Evolutionary conservation across 2,888 invertebrate genomes (phyloP).

Genomic region (Incurvaria masculella): DNA sequence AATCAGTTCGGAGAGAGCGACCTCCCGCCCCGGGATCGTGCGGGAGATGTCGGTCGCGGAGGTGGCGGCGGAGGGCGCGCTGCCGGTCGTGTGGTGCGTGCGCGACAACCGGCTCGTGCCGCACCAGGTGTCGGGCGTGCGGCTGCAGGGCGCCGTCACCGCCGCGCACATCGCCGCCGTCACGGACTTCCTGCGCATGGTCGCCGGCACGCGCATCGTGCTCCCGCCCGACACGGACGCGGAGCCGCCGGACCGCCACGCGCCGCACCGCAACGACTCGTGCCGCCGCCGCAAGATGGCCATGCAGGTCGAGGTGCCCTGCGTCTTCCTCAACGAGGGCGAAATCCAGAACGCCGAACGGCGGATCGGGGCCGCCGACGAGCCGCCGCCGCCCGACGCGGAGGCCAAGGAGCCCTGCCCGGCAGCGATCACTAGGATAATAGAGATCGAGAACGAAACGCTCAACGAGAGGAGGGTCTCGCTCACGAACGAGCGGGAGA

Average conservation of each 20-base stretch:
- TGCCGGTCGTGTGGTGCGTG: constrained; percentile 66
- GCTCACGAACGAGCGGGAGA: constrained; percentile 48
- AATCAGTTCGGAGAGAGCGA: neutral
- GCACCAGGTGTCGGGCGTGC: constrained; percentile 63
- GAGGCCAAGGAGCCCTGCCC: constrained; percentile 44
- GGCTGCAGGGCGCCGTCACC: constrained; percentile 62
- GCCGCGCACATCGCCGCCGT: constrained; percentile 65
- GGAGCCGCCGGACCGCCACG: constrained; percentile 43
- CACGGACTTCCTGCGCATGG: constrained; percentile 61
- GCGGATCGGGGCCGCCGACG: constrained; percentile 45
- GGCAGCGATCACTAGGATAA: constrained; percentile 49
- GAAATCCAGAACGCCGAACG: constrained; percentile 46
- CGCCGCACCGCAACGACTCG: constrained; percentile 42
- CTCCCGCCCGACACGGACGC: constrained; percentile 44
- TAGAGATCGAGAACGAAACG: constrained; percentile 52
- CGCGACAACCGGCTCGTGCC: constrained; percentile 67
- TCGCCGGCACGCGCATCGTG: constrained; percentile 61
- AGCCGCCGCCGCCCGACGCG: constrained; percentile 21
- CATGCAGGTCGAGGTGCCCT: constrained; percentile 54
- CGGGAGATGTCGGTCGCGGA: constrained; percentile 18
- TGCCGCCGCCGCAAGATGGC: constrained; percentile 49
- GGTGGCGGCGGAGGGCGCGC: constrained; percentile 61
- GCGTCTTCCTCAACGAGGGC: constrained; percentile 51
- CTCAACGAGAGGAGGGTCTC: constrained; percentile 50
- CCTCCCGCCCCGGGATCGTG: too few species aligned